Evolutionary conservation across 2,888 invertebrate species (phyloP), one percentile per base, ranked within the genome.

Genomic region (Lycocerus yunnanus): DNA sequence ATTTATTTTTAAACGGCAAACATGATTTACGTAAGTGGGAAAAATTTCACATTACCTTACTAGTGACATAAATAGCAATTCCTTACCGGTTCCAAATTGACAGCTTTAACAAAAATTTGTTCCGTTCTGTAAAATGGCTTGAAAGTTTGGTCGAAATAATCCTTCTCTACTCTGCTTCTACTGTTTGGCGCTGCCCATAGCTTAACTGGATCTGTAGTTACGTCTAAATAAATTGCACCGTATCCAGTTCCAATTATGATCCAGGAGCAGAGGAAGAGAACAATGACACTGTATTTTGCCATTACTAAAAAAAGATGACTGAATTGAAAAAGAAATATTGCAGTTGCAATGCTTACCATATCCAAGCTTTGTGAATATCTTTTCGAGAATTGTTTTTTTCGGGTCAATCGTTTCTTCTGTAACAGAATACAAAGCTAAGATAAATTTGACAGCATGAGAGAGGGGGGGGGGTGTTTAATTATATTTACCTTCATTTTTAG

Each of bases 121-220:
- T 97, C 93, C 2, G 95, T 94, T 69, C 97, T 90, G 85, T 95
- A 97, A 87, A 97, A 97, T 0, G 97, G 97, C 9, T 92, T 92
- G 85, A 99, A 99, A 82, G 93, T 91, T 13, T 90, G 87, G 85
- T 98, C 97, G 83, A 94, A 98, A 84, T 93, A 97, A 76, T 95
- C 91, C 84, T 97, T 94, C 83, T 99, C 96, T 59, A 90, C 84
- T 73, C 98, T 90, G 43, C 97, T 94, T 75, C 91, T 89, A 81
- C 97, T 97, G 20, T 89, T 87, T 1, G 95, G 93, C 0, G 96
- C 90, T 0, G 98, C 96, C 99, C 99, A 99, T 61, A 99, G 90
- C 84, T 98, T 95, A 1, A 97, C 92, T 0, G 98, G 98, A 85
- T 97, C 93, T 0, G 96, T 93, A 0, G 95, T 97, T 1, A 98